A percentile compares a stretch with the other conserved stretches of the same genome.
phyloP scores from a whole-genome alignment of 2,113 vertebrate species.

The Rattus norvegicus region DNA sequence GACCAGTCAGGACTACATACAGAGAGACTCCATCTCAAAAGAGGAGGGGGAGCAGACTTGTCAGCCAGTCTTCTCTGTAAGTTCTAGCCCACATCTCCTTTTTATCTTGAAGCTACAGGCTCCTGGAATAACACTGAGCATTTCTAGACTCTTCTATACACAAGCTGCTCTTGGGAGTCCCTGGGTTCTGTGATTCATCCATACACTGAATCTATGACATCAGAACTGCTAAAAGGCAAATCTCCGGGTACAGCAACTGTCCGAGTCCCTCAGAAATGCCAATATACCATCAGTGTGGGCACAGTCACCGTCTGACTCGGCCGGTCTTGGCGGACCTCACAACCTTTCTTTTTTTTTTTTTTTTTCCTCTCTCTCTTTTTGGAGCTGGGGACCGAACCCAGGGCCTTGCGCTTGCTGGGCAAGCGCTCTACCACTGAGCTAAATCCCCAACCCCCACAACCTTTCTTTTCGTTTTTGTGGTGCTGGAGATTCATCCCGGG shows the following conservation, averaged over 20 bases:
- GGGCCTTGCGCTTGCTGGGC: too few species aligned
- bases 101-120: background rate
- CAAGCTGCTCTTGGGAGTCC: background rate
- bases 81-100: background rate
- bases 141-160: background rate
- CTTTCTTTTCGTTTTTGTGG: too few species aligned
- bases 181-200: background rate
- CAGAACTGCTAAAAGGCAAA: background rate
- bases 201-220: background rate
- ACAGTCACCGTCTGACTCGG: background rate
- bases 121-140: too few species aligned
- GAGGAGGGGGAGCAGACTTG: background rate
- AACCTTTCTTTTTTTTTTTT: too few species aligned
- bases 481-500: background rate
- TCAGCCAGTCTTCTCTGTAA: background rate
- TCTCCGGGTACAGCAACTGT: background rate
- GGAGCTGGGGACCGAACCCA: too few species aligned
- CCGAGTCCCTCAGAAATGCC: background rate
- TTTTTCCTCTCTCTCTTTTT: too few species aligned
- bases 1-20: background rate
- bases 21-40: background rate
- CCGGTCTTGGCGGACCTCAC: background rate
- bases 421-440: too few species aligned
- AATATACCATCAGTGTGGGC: background rate
- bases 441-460: too few species aligned